These are phyloP conservation scores for Amyelois transitella DNA, from an alignment of 1,140 invertebrate genomes.

Conservation along the genomic window DNA sequence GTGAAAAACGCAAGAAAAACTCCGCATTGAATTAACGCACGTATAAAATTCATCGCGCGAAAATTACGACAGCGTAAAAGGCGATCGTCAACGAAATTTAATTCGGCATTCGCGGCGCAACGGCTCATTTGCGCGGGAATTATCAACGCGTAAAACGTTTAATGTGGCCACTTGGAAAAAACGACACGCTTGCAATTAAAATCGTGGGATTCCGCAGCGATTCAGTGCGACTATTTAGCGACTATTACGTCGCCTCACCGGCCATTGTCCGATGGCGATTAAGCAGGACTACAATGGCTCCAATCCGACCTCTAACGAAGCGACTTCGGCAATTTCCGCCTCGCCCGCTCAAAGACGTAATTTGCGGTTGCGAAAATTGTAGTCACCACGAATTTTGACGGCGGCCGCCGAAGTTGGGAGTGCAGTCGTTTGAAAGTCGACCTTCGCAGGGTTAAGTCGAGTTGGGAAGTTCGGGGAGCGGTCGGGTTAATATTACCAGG, in stretches of 20 bases:
- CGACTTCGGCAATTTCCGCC: constrained; percentile 60
- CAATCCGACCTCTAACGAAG: constrained; percentile 67
- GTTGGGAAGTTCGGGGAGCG: constrained; percentile 19
- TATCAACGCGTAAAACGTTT: constrained; percentile 49
- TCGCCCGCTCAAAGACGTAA: constrained; percentile 64
- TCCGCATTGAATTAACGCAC: constrained; percentile 22
- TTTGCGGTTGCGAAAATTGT: constrained; percentile 65
- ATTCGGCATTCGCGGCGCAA: constrained; percentile 44
- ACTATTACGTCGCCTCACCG: constrained; percentile 62
- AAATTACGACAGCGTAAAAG: constrained; percentile 49
- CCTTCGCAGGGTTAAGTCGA: constrained; percentile 26
- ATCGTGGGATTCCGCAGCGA: constrained; percentile 46
- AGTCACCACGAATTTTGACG: constrained; percentile 42
- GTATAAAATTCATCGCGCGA: constrained; percentile 44
- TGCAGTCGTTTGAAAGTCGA: constrained; percentile 42
- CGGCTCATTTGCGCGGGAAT: constrained; percentile 48
- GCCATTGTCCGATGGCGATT: constrained; percentile 60
- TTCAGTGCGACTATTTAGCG: constrained; percentile 57
- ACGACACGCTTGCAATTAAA: constrained; percentile 34
- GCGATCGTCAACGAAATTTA: constrained; percentile 46
- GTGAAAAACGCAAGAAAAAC: constrained; percentile 16
- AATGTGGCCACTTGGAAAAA: constrained; percentile 20
- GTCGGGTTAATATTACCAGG: constrained; percentile 28
- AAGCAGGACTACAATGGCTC: constrained; percentile 50
- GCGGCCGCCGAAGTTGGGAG: constrained; percentile 33